These are phyloP conservation scores for Amphipoea lucens DNA, from an alignment of 2,888 invertebrate species.

Conservation along the genomic window DNA sequence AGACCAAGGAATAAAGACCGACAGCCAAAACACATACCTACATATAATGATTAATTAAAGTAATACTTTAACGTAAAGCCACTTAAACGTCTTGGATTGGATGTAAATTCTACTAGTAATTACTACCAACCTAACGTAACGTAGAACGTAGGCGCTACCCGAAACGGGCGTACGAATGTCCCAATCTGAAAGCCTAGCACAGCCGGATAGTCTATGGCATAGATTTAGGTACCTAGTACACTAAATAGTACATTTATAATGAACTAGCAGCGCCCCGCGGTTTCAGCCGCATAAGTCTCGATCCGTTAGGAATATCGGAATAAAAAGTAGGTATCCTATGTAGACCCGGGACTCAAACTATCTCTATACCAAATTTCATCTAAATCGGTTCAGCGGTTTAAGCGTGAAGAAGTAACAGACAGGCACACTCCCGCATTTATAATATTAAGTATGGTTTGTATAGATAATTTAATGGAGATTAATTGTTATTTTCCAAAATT, in stretches of 20 bases:
- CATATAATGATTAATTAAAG: neutral
- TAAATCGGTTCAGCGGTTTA: no score
- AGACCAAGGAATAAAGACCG: neutral
- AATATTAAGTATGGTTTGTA: no score
- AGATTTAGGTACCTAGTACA: neutral
- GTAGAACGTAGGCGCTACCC: neutral
- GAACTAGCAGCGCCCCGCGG: no score
- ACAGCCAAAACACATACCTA: neutral
- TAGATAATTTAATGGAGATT: no score
- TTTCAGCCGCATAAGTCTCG: no score
- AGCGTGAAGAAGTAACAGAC: no score
- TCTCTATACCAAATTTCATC: no score
- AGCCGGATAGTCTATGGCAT: neutral
- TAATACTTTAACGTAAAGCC: neutral
- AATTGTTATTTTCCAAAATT: no score
- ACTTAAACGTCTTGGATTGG: neutral
- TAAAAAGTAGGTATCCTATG: no score
- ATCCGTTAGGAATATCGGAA: no score
- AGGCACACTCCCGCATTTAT: no score
- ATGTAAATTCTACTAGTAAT: conserved; percentile 23
- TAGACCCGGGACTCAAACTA: no score
- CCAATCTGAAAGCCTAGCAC: neutral
- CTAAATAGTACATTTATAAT: neutral
- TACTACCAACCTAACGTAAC: neutral
- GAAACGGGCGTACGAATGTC: neutral